These are phyloP conservation scores for Lasioglossum oenotherae DNA, from an alignment of 2,888 invertebrate genomes.

Conservation along the genomic window DNA sequence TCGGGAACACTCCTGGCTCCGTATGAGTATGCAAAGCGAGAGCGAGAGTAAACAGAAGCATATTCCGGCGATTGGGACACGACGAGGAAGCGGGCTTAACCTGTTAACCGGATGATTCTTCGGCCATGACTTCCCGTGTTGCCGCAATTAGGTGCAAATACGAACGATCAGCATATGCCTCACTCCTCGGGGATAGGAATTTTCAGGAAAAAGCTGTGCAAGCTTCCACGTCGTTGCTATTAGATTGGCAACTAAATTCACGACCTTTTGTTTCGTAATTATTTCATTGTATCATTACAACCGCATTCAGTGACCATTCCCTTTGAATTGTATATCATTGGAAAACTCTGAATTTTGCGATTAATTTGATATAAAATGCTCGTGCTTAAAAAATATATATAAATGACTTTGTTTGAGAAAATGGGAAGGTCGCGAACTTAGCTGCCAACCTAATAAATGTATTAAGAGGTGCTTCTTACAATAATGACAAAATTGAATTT, in stretches of 20 bases:
- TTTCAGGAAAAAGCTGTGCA: neutral
- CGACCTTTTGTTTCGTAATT: no score
- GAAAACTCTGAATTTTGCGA: no score
- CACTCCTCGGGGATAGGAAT: neutral
- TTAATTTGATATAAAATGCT: no score
- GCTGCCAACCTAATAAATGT: neutral
- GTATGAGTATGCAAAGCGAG: constrained; percentile 70
- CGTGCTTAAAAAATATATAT: no score
- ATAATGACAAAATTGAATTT: no score
- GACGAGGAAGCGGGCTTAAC: constrained; percentile 66
- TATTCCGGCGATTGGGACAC: constrained; percentile 51
- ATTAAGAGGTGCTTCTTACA: neutral
- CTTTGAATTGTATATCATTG: no score
- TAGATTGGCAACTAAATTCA: no score
- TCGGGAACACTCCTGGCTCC: constrained; percentile 69
- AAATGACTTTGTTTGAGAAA: no score
- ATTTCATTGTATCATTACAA: no score
- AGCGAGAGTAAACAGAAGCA: constrained; percentile 65
- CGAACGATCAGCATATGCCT: neutral
- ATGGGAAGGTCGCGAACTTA: no score
- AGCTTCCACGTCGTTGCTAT: neutral
- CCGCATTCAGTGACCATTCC: no score
- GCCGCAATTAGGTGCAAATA: neutral
- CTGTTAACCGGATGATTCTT: constrained; percentile 60
- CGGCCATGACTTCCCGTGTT: constrained; percentile 14